phyloP scores from a whole-genome alignment of 2,797 vertebrate species.

The Phalanger gymnotis region DNA sequence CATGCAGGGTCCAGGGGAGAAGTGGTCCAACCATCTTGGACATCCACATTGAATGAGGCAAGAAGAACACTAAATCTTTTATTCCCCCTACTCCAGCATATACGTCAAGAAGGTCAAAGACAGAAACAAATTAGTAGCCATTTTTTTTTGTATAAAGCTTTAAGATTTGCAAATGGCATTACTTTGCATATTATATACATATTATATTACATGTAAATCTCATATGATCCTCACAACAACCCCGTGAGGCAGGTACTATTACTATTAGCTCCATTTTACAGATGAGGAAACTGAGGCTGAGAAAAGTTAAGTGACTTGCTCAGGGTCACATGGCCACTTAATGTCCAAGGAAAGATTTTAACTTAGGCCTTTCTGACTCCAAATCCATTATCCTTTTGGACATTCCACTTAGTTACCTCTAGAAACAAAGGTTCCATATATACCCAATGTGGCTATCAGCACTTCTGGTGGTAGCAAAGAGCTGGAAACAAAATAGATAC shows the following conservation, averaged over 20 bases:
- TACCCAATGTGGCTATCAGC: background rate
- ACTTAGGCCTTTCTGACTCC: background rate
- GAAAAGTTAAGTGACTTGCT: background rate
- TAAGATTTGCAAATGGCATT: background rate
- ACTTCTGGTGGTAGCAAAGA: background rate
- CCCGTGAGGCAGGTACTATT: background rate
- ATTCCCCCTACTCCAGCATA: background rate
- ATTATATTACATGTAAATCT: background rate
- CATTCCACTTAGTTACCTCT: background rate
- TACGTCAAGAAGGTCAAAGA: background rate
- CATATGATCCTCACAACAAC: background rate
- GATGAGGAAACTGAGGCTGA: background rate
- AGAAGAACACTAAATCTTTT: background rate
- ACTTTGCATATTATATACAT: background rate
- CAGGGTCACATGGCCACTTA: background rate
- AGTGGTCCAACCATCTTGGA: background rate
- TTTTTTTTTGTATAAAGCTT: background rate
- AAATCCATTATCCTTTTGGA: background rate
- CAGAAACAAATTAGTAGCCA: background rate
- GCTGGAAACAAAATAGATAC: background rate
- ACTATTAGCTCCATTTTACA: background rate
- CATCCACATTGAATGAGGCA: background rate
- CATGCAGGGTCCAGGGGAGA: background rate
- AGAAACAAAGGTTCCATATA: background rate
- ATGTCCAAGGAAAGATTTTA: background rate